phyloP scores from a whole-genome alignment of 2,113 vertebrate species.

The Poecile atricapillus region DNA sequence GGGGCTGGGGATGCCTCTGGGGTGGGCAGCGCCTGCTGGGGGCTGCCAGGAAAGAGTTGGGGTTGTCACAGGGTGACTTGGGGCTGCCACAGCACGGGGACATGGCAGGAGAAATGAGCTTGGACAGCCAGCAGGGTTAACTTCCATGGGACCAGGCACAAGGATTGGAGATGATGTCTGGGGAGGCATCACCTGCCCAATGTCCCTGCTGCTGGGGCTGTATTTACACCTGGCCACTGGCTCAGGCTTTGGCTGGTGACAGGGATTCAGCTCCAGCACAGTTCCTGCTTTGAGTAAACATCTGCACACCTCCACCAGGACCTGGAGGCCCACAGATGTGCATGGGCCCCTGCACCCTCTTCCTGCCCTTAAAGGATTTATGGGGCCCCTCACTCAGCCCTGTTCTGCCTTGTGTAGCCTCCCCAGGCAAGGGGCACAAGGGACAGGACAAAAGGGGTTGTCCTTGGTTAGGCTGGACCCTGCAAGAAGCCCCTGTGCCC shows the following conservation, averaged over 20 bases:
- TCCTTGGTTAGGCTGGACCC: not conserved
- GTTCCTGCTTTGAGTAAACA: not conserved
- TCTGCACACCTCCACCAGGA: not conserved
- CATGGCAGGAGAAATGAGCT: rapidly evolving
- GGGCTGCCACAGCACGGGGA: not conserved
- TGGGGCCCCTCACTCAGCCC: not conserved
- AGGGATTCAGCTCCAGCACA: not conserved
- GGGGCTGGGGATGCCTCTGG: not conserved
- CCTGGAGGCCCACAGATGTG: not conserved
- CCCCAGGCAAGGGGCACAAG: not conserved
- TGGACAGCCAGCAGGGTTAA: rapidly evolving
- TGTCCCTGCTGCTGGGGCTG: not conserved
- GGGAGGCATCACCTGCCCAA: not conserved
- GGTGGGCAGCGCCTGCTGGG: not conserved
- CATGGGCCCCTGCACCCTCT: not conserved
- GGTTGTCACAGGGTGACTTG: not conserved
- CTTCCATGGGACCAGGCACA: rapidly evolving
- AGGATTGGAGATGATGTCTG: rapidly evolving
- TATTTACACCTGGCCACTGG: not conserved
- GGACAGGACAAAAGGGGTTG: not conserved
- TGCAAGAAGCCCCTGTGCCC: not conserved
- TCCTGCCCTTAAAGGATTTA: rapidly evolving
- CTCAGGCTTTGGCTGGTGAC: not conserved
- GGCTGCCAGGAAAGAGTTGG: not conserved
- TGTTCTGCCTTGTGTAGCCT: not conserved